Evolutionary conservation across 92 coral and sea anemone species (phyloP).

Genomic region (Porites lobata): DNA sequence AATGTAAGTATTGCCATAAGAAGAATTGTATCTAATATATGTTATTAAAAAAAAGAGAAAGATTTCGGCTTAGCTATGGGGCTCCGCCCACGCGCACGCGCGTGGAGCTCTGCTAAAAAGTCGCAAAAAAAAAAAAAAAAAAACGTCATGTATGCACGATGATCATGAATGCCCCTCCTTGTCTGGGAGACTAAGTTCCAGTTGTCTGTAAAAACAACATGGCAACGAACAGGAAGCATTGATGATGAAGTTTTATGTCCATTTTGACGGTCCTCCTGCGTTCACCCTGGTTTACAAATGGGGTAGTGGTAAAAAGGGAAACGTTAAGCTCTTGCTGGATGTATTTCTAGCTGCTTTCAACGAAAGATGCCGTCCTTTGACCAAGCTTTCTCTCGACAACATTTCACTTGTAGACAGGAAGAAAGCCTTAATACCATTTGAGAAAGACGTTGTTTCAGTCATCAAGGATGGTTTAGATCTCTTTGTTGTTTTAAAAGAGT

Average conservation of each 20-base stretch:
- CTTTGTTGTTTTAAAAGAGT: constrained; percentile 40
- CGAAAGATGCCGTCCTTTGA: constrained; percentile 6
- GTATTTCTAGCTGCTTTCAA: constrained; percentile 45
- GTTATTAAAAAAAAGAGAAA: too few relatives aligned
- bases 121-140: too few relatives aligned
- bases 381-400: constrained; percentile 21
- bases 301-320: constrained; percentile 29
- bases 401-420: constrained; percentile 31
- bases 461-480: constrained; percentile 61
- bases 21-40: too few relatives aligned
- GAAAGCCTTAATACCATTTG: constrained; percentile 22
- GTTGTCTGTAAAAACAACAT: too few relatives aligned
- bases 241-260: constrained; percentile 62
- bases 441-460: constrained; percentile 18
- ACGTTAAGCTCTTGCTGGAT: constrained; percentile 34
- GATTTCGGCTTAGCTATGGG: too few relatives aligned
- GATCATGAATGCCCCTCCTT: background rate
- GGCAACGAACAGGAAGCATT: background rate
- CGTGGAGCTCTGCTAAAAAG: too few relatives aligned
- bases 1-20: too few relatives aligned
- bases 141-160: too few relatives aligned
- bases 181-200: background rate
- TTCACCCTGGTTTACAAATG: constrained; percentile 62
- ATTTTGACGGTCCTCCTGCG: constrained; percentile 59
- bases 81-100: too few relatives aligned